phyloP scores from a whole-genome alignment of 2,888 invertebrate species.

The Rhagonycha lutea region DNA sequence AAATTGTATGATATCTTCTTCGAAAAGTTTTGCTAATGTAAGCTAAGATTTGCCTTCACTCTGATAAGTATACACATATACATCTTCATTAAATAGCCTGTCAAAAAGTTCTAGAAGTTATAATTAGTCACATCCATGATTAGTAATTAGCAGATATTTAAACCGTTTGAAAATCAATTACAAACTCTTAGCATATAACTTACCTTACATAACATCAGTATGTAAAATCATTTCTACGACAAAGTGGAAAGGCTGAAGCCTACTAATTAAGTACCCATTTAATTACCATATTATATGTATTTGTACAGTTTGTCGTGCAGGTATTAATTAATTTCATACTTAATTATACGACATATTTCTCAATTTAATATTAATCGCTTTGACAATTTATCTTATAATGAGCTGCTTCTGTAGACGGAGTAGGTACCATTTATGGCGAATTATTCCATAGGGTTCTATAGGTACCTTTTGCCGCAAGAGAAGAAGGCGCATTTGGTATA shows the following conservation, averaged over 20 bases:
- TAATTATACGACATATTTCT: background rate
- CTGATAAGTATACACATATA: background rate
- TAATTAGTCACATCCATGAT: background rate
- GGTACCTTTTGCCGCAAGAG: no score
- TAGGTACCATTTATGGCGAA: no score
- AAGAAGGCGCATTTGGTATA: no score
- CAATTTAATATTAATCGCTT: no score
- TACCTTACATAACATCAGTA: background rate
- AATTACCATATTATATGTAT: background rate
- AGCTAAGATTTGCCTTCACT: no score
- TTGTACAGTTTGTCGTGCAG: background rate
- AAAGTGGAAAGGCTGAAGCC: background rate
- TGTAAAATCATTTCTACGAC: background rate
- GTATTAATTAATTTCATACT: background rate
- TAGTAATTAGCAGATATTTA: background rate
- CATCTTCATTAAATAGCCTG: background rate
- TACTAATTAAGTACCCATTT: background rate
- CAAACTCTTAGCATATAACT: background rate
- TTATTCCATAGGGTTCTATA: no score
- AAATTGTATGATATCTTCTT: no score
- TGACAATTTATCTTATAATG: no score
- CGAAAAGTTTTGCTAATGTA: no score
- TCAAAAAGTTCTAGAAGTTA: background rate
- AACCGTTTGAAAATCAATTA: background rate
- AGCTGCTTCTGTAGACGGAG: no score